A percentile compares a stretch with the other conserved stretches of the same genome.
Evolutionary conservation across 2,113 vertebrate genomes (phyloP).

Genomic region (Ahaetulla prasina): DNA sequence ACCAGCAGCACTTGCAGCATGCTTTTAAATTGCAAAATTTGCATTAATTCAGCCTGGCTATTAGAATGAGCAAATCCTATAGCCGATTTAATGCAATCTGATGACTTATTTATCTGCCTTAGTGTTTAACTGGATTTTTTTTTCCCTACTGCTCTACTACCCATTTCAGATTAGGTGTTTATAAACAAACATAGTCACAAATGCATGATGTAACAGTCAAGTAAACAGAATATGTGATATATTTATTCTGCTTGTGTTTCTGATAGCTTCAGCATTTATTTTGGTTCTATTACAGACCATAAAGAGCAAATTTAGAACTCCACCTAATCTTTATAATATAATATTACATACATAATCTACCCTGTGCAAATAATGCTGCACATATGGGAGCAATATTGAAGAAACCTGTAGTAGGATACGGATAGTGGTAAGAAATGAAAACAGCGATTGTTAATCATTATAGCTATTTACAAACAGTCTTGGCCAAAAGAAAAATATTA

Average conservation of each 20-base stretch:
- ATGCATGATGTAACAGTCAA: background rate
- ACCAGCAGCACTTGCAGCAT: background rate
- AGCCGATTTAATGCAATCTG: conserved; percentile 3
- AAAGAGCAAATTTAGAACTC: background rate
- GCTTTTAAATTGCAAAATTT: background rate
- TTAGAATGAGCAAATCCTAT: background rate
- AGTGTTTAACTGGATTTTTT: conserved; percentile 20
- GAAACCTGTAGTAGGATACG: background rate
- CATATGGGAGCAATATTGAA: conserved; percentile 20
- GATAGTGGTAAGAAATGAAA: background rate
- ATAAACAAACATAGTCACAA: conserved; percentile 24
- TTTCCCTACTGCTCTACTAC: conserved; percentile 15
- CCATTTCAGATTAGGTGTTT: conserved; percentile 37
- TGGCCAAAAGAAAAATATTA: background rate
- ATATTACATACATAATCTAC: background rate
- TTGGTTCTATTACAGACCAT: conserved; percentile 24
- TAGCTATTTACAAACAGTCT: background rate
- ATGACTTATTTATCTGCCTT: conserved; percentile 10
- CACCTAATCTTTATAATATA: conserved; percentile 29
- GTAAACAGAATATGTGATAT: conserved; percentile 28
- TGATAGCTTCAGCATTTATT: conserved; percentile 24
- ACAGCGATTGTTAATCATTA: background rate
- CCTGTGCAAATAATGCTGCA: background rate
- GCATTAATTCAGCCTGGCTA: background rate
- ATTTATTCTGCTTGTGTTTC: conserved; percentile 5